A percentile compares a stretch with the other conserved stretches of the same genome.
These are phyloP conservation scores for Orthosia incerta DNA, from an alignment of 2,888 invertebrate genomes.

Conservation along the genomic window DNA sequence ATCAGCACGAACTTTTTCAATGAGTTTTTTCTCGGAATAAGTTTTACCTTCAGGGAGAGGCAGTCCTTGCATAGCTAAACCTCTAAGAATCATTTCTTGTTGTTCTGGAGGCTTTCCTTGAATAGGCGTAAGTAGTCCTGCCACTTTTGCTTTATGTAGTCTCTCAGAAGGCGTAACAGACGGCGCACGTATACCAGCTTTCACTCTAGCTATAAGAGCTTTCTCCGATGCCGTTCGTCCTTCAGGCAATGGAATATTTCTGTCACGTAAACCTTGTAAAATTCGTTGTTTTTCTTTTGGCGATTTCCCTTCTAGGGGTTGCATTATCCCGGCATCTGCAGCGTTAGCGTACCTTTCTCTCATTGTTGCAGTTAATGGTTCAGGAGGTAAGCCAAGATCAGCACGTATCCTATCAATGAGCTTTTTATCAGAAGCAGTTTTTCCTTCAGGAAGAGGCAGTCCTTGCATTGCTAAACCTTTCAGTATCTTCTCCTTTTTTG, in stretches of 20 bases:
- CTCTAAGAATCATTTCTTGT: constrained; percentile 63
- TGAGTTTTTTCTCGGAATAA: not conserved
- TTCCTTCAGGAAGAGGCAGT: not conserved
- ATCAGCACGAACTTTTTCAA: constrained; percentile 11
- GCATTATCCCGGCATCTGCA: not conserved
- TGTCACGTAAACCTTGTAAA: constrained; percentile 1
- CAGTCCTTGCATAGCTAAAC: constrained; percentile 58
- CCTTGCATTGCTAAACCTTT: constrained; percentile 21
- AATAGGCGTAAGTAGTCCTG: constrained; percentile 54
- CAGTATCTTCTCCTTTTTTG: not conserved
- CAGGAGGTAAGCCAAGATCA: not conserved
- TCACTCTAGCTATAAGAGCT: constrained; percentile 4
- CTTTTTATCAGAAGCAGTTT: constrained; percentile 12
- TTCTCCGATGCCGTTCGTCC: constrained; percentile 12
- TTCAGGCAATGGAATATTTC: constrained; percentile 18
- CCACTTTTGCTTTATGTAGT: constrained; percentile 17
- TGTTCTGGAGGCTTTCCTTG: constrained; percentile 60
- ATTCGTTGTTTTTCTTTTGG: not conserved
- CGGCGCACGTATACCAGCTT: not conserved
- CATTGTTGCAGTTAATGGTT: not conserved
- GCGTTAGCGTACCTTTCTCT: not conserved
- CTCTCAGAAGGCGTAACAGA: constrained; percentile 23
- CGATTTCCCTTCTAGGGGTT: not conserved
- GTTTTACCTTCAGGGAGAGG: constrained; percentile 58
- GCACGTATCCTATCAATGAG: not conserved